Percentiles rank a stretch among this genome's conserved stretches.
phyloP scores from a whole-genome alignment of 1,140 invertebrate genomes.

The Camponotus pennsylvanicus region DNA sequence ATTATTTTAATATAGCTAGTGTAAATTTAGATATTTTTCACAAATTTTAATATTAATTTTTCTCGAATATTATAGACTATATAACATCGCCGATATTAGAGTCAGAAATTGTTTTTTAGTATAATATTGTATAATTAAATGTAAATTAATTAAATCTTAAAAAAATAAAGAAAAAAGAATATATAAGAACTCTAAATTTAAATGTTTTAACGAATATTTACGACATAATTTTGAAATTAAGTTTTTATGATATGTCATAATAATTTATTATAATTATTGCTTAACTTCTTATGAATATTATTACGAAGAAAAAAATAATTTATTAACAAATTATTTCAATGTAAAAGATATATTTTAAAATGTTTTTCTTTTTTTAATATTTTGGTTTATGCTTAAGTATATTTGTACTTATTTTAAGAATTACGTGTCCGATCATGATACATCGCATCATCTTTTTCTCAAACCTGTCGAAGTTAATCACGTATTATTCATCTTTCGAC shows the following conservation, averaged over 20 bases:
- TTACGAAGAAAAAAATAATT: neutral
- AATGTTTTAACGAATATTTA: neutral
- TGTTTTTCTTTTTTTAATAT: conserved; percentile 3
- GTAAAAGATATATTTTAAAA: neutral
- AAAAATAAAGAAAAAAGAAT: neutral
- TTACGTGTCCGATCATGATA: neutral
- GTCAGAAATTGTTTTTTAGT: too few relatives aligned
- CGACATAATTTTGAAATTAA: neutral
- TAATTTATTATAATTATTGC: conserved; percentile 12
- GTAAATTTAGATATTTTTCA: too few relatives aligned
- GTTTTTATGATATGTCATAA: neutral
- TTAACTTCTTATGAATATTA: neutral
- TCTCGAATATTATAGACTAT: too few relatives aligned
- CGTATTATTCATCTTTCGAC: conserved; percentile 37
- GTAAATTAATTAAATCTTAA: too few relatives aligned
- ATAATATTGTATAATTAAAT: too few relatives aligned
- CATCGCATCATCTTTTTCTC: conserved; percentile 7
- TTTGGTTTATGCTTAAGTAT: conserved; percentile 17
- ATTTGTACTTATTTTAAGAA: neutral
- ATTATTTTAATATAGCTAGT: too few relatives aligned
- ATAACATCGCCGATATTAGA: too few relatives aligned
- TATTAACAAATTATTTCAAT: neutral
- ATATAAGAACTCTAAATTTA: too few relatives aligned
- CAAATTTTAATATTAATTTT: too few relatives aligned
- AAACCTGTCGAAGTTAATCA: conserved; percentile 33